Base-by-base conservation (phyloP, 2,888 invertebrate genomes). In the Tenthredo mesomela region DNA sequence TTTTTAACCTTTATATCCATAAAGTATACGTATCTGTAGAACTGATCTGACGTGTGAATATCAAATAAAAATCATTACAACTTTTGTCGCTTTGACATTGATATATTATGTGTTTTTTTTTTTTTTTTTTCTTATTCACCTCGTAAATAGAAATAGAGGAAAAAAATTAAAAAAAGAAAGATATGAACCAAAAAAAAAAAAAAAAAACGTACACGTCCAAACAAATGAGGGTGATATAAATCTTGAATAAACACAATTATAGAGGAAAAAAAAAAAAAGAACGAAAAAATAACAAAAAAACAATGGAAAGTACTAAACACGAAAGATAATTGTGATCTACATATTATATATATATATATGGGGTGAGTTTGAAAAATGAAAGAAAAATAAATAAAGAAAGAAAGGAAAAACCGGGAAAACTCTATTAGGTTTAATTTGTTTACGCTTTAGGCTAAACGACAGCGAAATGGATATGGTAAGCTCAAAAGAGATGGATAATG, bases 401-500 rank as follows among this genome's bases (percentile, higher is more conserved):
- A 7, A 40, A 21, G n/a, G 15, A 71, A 21, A 43, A 40, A 71
- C n/a, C 3, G 43, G 40, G 43, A 73, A 73, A 73, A 21, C 73
- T 73, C 40, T 73, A 12, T 43, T n/a, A 73, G 43, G 40, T 73
- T 73, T 73, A 73, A 73, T 73, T 73, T 73, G 73, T 73, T 43
- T 73, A 73, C 73, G 37, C 37, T 73, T 73, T 73, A n/a, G 43
- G 21, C 18, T 73, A 73, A 73, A 73, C 73, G 73, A 73, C 40
- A 73, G 73, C 9, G 43, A 73, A 73, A 73, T 43, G 73, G 73
- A 73, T 73, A 43, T 43, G 73, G 73, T n/a, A 25, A 21, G n/a
- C 73, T 43, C 25, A 21, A 73, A 73, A 73, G 37, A 73, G 40
- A 73, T n/a, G 73, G 73, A 73, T 73, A n/a, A 73, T 43, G 73